phyloP scores from a whole-genome alignment of 2,888 invertebrate species.

The Amphipyra berbera region DNA sequence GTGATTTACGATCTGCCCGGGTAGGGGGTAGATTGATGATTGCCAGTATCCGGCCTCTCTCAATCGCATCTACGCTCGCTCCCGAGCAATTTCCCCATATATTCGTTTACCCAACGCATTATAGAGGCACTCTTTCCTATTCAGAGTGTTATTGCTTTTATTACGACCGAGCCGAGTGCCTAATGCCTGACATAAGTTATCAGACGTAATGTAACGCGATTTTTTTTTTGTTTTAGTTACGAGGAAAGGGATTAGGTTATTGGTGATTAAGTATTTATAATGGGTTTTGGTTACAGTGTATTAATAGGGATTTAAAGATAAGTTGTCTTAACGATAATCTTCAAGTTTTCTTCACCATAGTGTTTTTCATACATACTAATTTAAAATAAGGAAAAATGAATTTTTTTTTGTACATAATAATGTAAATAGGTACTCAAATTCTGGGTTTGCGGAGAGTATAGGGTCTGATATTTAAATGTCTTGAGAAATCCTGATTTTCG shows the following conservation, averaged over 20 bases:
- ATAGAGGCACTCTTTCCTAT: conserved; percentile 85
- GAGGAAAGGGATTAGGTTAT: conserved; percentile 10
- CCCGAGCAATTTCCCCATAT: conserved; percentile 86
- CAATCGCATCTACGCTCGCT: conserved; percentile 81
- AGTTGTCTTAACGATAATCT: not conserved
- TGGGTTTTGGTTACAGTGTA: not conserved
- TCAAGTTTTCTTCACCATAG: too few relatives aligned
- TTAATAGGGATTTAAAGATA: not conserved
- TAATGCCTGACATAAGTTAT: conserved; percentile 77
- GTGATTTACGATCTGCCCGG: conserved; percentile 84
- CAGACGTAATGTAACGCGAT: conserved; percentile 56
- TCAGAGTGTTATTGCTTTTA: conserved; percentile 85
- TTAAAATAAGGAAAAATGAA: too few relatives aligned
- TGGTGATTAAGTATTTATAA: conserved; percentile 4
- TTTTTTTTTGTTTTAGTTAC: conserved; percentile 51
- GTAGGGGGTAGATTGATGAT: conserved; percentile 86
- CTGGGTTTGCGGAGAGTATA: too few relatives aligned
- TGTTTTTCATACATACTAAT: too few relatives aligned
- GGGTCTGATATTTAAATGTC: too few relatives aligned
- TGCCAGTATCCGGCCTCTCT: conserved; percentile 80
- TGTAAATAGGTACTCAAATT: too few relatives aligned
- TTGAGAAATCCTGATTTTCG: too few relatives aligned
- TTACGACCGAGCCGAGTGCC: conserved; percentile 75
- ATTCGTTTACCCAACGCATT: conserved; percentile 88
- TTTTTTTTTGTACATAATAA: not conserved